These are phyloP conservation scores for Leptinotarsa haldemani DNA, from an alignment of 2,888 invertebrate genomes.

Conservation along the genomic window DNA sequence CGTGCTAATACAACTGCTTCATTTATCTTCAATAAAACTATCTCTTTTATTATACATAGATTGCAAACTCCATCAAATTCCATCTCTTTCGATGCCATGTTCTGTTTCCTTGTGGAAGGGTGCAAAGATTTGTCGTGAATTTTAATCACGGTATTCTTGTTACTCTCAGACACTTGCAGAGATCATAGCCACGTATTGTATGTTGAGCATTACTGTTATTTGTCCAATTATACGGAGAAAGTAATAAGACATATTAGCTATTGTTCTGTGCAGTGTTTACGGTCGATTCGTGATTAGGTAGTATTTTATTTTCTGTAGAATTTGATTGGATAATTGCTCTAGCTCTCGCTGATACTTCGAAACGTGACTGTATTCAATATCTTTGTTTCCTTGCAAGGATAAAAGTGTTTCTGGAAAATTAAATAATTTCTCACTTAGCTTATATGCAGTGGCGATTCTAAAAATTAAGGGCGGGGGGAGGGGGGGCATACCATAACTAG, in stretches of 20 bases:
- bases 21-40: too few relatives aligned
- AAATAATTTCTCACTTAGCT: neutral
- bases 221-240: slow-evolving; percentile 35
- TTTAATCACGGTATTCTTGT: slow-evolving; percentile 23
- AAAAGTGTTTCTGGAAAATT: neutral
- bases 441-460: too few relatives aligned
- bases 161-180: slow-evolving; percentile 21
- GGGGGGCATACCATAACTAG: too few relatives aligned
- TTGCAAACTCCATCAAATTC: neutral
- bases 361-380: neutral
- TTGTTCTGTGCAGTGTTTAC: slow-evolving; percentile 32
- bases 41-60: neutral
- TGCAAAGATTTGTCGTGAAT: slow-evolving; percentile 6
- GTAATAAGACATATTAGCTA: slow-evolving; percentile 34
- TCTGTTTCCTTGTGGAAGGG: neutral
- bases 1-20: too few relatives aligned
- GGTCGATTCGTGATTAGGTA: slow-evolving; percentile 30
- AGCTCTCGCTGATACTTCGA: neutral
- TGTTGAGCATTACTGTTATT: slow-evolving; percentile 37
- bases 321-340: slow-evolving; percentile 27
- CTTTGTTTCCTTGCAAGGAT: neutral
- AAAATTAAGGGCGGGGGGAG: too few relatives aligned
- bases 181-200: slow-evolving; percentile 33
- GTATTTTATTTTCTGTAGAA: slow-evolving; percentile 21
- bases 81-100: neutral